These are phyloP conservation scores for Pseudochirops cupreus DNA, from an alignment of 2,797 vertebrate species.

Conservation along the genomic window DNA sequence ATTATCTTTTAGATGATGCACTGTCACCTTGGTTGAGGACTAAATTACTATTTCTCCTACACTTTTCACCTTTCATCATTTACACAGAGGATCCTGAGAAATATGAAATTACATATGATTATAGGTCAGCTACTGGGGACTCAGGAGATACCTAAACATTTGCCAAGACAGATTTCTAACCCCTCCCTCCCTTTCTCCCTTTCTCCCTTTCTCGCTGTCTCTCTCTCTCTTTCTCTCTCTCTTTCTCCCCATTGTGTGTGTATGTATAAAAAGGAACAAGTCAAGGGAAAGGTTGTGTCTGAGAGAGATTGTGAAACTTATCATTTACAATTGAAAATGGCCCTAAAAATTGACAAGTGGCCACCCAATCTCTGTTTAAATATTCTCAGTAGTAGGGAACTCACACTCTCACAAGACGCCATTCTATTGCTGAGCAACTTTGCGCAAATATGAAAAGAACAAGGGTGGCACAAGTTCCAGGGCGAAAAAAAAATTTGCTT, in stretches of 20 bases:
- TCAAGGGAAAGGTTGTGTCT: accelerated
- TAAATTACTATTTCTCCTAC: conserved; percentile 44
- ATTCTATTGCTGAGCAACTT: background rate
- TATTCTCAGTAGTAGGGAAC: background rate
- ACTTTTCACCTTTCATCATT: conserved; percentile 52
- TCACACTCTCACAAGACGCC: background rate
- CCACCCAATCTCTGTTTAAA: background rate
- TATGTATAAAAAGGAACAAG: no score
- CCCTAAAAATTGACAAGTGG: background rate
- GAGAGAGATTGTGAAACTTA: background rate
- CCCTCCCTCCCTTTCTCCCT: no score
- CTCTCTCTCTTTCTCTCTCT: no score
- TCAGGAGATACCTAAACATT: conserved; percentile 20
- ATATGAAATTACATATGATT: conserved; percentile 39
- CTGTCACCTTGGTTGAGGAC: background rate
- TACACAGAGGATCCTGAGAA: conserved; percentile 25
- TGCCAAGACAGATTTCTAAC: conserved; percentile 16
- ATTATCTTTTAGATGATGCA: conserved; percentile 27
- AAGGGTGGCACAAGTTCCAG: background rate
- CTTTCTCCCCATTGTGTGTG: background rate
- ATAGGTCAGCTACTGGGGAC: conserved; percentile 42
- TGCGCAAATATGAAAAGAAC: background rate
- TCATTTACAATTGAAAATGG: background rate
- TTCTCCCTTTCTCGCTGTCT: no score
- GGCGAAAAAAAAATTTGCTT: background rate